Percentiles rank a stretch among this genome's conserved stretches.
phyloP scores from a whole-genome alignment of 2,113 vertebrate species.

The Microcebus murinus region DNA sequence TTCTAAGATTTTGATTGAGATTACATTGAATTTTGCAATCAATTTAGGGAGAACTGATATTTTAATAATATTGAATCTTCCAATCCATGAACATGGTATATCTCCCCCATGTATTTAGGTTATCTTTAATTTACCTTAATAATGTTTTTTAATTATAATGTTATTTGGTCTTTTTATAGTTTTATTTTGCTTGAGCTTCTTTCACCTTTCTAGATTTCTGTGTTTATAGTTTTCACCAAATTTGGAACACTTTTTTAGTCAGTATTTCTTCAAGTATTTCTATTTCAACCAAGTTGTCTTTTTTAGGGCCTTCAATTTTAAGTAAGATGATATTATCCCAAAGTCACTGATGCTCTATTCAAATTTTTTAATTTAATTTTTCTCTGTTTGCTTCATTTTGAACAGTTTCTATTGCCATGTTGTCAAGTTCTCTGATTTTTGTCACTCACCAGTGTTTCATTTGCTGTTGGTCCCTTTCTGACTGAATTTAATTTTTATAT shows the following conservation, averaged over 20 bases:
- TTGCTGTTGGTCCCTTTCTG: neutral
- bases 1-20: neutral
- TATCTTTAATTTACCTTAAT: neutral
- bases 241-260: neutral
- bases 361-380: neutral
- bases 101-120: neutral
- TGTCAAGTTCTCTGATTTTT: neutral
- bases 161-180: neutral
- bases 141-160: neutral
- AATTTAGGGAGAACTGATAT: neutral
- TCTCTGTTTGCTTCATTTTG: neutral
- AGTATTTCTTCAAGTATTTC: neutral
- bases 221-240: neutral
- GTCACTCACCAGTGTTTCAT: neutral
- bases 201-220: neutral
- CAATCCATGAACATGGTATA: neutral
- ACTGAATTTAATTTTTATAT: neutral
- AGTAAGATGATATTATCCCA: neutral
- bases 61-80: neutral
- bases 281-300: neutral
- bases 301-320: neutral
- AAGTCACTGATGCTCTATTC: neutral
- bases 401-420: neutral
- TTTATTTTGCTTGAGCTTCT: neutral
- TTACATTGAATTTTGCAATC: neutral